Evolutionary conservation across 2,888 invertebrate species (phyloP).

Genomic region (Antheraea yamamai): DNA sequence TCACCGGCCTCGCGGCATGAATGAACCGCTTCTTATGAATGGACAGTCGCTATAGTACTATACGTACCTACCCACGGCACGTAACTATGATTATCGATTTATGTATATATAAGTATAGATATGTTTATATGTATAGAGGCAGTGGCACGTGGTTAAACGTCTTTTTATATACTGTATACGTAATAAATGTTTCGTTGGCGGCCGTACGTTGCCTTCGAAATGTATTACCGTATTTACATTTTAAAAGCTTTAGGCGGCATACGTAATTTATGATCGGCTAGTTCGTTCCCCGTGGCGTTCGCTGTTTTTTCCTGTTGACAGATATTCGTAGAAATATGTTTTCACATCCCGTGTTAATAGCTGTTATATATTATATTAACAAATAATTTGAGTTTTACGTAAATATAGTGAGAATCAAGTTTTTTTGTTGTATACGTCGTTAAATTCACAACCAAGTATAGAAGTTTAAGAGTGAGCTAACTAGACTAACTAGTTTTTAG

Average conservation of each 20-base stretch:
- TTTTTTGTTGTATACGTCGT: not conserved
- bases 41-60: slow-evolving; percentile 77
- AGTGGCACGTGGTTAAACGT: slow-evolving; percentile 67
- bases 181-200: slow-evolving; percentile 43
- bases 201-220: slow-evolving; percentile 37
- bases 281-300: slow-evolving; percentile 17
- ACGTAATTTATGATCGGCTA: slow-evolving; percentile 22
- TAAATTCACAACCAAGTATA: not conserved
- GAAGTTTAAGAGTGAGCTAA: not conserved
- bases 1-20: slow-evolving; percentile 73
- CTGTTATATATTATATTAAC: not conserved
- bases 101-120: slow-evolving; percentile 52
- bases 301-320: slow-evolving; percentile 15
- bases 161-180: slow-evolving; percentile 55
- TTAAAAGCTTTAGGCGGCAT: slow-evolving; percentile 26
- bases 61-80: slow-evolving; percentile 64
- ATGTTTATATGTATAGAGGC: slow-evolving; percentile 49
- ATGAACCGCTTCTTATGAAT: slow-evolving; percentile 82
- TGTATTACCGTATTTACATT: slow-evolving; percentile 27
- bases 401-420: not conserved
- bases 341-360: slow-evolving; percentile 10
- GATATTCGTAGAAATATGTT: slow-evolving; percentile 20
- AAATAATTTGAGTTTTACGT: not conserved
- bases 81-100: slow-evolving; percentile 62
- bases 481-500: not conserved